Base-by-base conservation (phyloP, 2,888 invertebrate genomes). In the Hecatera dysodea region DNA sequence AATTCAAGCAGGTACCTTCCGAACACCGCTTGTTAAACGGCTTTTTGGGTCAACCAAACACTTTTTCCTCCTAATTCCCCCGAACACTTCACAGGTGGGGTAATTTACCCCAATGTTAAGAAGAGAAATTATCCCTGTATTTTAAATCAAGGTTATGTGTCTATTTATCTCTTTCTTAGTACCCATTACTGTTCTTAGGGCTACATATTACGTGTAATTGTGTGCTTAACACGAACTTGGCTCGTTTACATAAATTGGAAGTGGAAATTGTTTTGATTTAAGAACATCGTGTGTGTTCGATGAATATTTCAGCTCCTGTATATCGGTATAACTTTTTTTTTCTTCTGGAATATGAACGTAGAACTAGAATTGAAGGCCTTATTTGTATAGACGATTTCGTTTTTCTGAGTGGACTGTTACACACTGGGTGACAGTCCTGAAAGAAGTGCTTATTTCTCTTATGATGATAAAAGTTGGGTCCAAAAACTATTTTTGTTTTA, bases 91-190 rank as follows among this genome's bases (percentile, higher is more conserved):
- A 50, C 67, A 79, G 75, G 70, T 78, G 69, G 39, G 69, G 53
- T 78, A 74, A 83, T 76, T 68, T 67, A 55, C 62, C 50, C 50
- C 53, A 67, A 59, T 62, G 68, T 52, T 79, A 57, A 48, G 52
- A 27, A 56, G 67, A 63, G 69, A 73, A 77, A 84, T 80, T 82
- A 69, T 68, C 56, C 36, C 44, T 61, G 75, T 60, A 48, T 63
- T 68, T 69, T 85, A 83, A 82, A 85, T 80, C 80, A 85, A 70
- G 69, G 66, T 39, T 68, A 72, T 46, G 69, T 59, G 73, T 82
- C 72, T 78, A 80, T 85, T 72, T 67, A 81, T 84, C 72, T 82
- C 63, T 77, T 77, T 82, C 80, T 68, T 75, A 75, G 67, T 55
- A 50, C 69, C 75, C 82, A 73, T 80, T 77, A 67, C 77, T 72